Base-by-base conservation (phyloP, 2,888 invertebrate genomes). In the Lasioglossum morio region DNA sequence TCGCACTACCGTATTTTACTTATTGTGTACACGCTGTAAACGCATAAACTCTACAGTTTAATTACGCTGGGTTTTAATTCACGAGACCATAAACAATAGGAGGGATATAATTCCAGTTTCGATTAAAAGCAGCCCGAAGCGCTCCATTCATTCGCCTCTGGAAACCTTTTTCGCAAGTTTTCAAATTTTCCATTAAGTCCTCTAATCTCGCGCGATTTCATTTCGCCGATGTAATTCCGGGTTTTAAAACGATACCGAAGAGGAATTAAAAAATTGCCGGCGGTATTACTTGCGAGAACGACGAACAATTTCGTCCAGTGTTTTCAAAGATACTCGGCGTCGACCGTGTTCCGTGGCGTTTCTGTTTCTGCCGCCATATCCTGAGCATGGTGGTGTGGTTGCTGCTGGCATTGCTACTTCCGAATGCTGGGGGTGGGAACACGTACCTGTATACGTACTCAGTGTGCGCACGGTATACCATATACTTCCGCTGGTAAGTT, bases 321-420 rank as follows among this genome's bases (percentile, higher is more conserved):
- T 70, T 43, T 57, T 74, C 46, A 43, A 74, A 60, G 77, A 66
- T 70, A 78, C 30, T 60, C 30, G 63, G 16, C 23, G 60, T 40
- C 60, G n/a, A 69, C n/a, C 76, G 76, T 57, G 63, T 80, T 70
- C 48, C 69, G 23, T 37, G 70, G 23, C 34, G 72, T 83, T 82
- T 80, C 75, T 73, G 76, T 84, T 78, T 66, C 81, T 69, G 75
- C 53, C 69, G 69, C 43, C 76, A 23, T 77, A 48, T 63, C 70
- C 43, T 10, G 12, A 30, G 60, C 73, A 63, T 34, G 79, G 80
- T 79, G 84, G 83, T 57, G 74, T 76, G 84, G 77, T 73, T 80
- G 89, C 83, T 88, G 82, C 82, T 46, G 81, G 88, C 81, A 85
- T 89, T 83, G 87, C 88, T 81, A 77, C 79, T 89, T 83, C 78